A percentile compares a stretch with the other conserved stretches of the same genome.
These are phyloP conservation scores for Troilus luridus DNA, from an alignment of 2,888 invertebrate species.

Conservation along the genomic window DNA sequence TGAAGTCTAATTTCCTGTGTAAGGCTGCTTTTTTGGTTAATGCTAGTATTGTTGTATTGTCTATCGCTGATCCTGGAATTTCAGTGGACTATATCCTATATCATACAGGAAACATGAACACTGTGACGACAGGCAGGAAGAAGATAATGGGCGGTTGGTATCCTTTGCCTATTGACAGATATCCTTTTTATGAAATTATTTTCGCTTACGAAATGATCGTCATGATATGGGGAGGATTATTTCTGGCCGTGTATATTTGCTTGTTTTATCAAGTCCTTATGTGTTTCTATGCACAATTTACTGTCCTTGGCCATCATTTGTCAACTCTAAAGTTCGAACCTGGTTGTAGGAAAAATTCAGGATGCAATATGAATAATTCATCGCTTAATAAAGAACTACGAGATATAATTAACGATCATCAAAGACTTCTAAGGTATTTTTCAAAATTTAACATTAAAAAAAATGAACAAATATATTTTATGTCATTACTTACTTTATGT, in stretches of 20 bases:
- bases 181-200: background rate
- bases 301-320: background rate
- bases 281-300: background rate
- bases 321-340: background rate
- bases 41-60: background rate
- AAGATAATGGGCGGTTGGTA: constrained; percentile 32
- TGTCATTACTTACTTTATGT: no score
- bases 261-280: constrained; percentile 22
- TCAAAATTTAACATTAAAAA: background rate
- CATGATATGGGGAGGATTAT: background rate
- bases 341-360: background rate
- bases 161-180: background rate
- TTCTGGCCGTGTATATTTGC: background rate
- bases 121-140: background rate
- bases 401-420: background rate
- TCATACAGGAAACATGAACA: background rate
- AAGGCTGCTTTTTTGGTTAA: background rate
- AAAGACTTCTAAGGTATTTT: constrained; percentile 9
- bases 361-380: background rate
- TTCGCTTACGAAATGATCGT: background rate
- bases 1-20: background rate
- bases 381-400: background rate
- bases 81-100: constrained; percentile 27
- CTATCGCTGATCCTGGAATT: background rate
- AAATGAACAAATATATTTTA: no score